Base-by-base conservation (phyloP, 1,140 invertebrate genomes). In the Lerema accius region DNA sequence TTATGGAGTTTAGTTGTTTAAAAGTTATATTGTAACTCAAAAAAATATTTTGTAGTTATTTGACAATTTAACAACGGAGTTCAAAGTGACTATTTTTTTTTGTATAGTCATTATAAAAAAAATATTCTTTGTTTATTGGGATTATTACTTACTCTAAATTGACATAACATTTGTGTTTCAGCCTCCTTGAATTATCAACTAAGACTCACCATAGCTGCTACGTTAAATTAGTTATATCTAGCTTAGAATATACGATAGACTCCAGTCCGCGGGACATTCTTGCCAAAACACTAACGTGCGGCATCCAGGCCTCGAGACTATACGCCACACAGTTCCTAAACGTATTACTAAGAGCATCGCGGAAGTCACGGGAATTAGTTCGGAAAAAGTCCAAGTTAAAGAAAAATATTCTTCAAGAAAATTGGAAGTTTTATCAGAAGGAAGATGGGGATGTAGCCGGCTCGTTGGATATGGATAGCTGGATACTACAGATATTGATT, bases 301-400 rank as follows among this genome's bases (percentile, higher is more conserved):
- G 92, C 11, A 92, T 94, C 46, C 95, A 98, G 88, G 93, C 93
- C 53, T 96, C 96, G 10, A 93, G 97, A 42, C 76, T 98, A 0
- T 99, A 99, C 86, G 95, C 96, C 0, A 98, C 97, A 0, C 96
- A 97, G 78, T 97, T 98, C 86, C 90, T 99, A 59, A 93, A 97
- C 61, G 94, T 98, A 5, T 90, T 99, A 50, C 86, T 99, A 13
- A 92, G 98, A 43, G 94, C 95, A 0, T 93, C 93, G 63, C 90
- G 95, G 66, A 90, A 88, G 62, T 89, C 86, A 3, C 71, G 70
- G 0, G 90, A 90, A 16, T 67, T 92, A 23, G 80, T 89, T 2
- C 76, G 87, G 10, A 82, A 81, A 48, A 90, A 89, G 65, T 73
- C 85, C 0, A 90, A 90, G 48, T 69, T 89, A 53, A 88, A 87